These are phyloP conservation scores for Gryllus bimaculatus DNA, from an alignment of 1,140 invertebrate genomes.

Conservation along the genomic window DNA sequence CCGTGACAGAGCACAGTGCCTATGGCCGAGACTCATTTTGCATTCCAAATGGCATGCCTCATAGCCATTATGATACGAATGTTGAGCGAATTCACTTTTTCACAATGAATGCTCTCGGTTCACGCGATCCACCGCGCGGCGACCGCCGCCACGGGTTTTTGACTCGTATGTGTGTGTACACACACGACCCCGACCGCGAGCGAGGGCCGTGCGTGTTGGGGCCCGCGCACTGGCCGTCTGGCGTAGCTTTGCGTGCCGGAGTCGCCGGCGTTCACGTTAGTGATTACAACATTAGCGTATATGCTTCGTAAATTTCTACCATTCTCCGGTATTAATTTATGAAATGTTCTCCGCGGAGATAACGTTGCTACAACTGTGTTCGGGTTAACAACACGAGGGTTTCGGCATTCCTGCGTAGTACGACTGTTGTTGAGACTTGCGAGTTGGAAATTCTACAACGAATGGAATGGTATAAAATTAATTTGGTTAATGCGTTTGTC, in stretches of 20 bases:
- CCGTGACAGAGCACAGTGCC: not conserved
- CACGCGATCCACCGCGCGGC: not conserved
- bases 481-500: no score
- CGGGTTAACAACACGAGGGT: no score
- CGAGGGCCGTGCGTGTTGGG: no score
- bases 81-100: constrained; percentile 7
- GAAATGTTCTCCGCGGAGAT: not conserved
- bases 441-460: no score
- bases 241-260: not conserved
- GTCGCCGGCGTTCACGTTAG: not conserved
- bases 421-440: no score
- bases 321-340: not conserved
- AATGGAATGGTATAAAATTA: no score
- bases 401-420: no score
- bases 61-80: constrained; percentile 7
- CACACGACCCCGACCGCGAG: not conserved
- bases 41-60: constrained; percentile 6
- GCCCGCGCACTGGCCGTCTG: no score
- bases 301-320: not conserved
- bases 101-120: not conserved
- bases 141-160: not conserved
- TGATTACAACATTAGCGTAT: not conserved
- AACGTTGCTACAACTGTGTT: no score
- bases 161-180: not conserved
- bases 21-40: not conserved